Base-by-base conservation (phyloP, 2,797 vertebrate species). In the Oreonectes daqikongensis region DNA sequence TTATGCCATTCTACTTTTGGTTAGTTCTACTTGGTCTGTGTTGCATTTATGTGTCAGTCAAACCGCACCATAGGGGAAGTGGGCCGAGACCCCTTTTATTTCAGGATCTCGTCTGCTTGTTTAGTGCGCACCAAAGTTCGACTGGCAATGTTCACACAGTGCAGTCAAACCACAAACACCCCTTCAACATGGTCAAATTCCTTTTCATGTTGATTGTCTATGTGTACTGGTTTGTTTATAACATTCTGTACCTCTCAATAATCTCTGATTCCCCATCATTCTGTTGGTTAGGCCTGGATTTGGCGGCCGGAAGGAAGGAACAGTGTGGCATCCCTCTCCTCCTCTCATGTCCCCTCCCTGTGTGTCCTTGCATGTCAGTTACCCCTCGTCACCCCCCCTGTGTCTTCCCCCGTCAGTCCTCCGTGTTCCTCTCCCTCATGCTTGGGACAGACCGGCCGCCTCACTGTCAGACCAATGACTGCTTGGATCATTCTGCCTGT, bases 401-500 rank as follows among this genome's bases (percentile, higher is more conserved):
- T 84, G 85, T 90, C 85, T 87, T 77, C 63, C 70, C 79, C 64
- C 46, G 78, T 70, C 83, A 79, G 65, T 77, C 84, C 87, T 74
- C 28, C 83, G 84, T 87, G 81, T 88, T 88, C 86, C 85, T 84
- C 87, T 88, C 88, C 90, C 91, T 90, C 93, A 94, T 94, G 92
- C 92, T 94, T 88, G 90, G 90, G 87, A 90, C 86, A 88, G 81
- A 83, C 84, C 84, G 87, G 84, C 88, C 90, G 84, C 88, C 90
- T 90, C 92, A 90, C 91, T 86, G 90, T 90, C 92, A 92, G 91
- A 93, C 94, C 94, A 91, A 97, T 97, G 96, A 97, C 96, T 92
- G 95, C 95, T 93, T 97, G 96, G 96, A 95, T 96, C 87, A 90
- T 97, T 88, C 94, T 97, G 84, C 95, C 96, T 85, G 93, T 97